Evolutionary conservation across 2,113 vertebrate genomes (phyloP), one percentile per base, ranked within the genome.

Genomic region (Brachyistius frenatus): DNA sequence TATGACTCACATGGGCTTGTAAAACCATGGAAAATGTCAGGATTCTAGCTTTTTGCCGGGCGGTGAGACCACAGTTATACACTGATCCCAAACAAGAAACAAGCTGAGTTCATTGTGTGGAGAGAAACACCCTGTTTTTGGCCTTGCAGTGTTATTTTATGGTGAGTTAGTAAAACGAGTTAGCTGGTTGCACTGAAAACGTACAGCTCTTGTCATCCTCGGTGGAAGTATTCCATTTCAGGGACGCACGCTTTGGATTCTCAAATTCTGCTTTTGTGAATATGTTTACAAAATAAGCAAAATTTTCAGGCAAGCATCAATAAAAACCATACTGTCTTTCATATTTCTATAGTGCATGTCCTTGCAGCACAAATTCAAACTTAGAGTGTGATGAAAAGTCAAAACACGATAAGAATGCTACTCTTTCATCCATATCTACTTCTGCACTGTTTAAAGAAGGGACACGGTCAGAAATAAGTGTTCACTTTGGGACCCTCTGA

Each of bases 101-200:
- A 68, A 81, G 66, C 77, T 10, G 44, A 83, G 79, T 81, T 68
- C 36, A 78, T 73, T 55, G 75, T 90, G 82, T 80, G 83, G 85
- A 37, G 49, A 75, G 84, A 79, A 87, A 87, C 86, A 84, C 80
- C 87, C 76, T 78, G 61, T 73, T 82, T 86, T 55, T 87, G 78
- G 84, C 64, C 70, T 76, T 50, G 76, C 73, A 39, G n/a, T 87
- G 84, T 83, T 89, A 54, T 89, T 88, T 86, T 84, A 86, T 88
- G 87, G 75, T 75, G 61, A 86, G 61, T 76, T 88, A 83, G 89
- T 84, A 71, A 88, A 70, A 79, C 15, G 2, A 72, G 74, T 81
- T 83, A 62, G 85, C 78, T 71, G 60, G 66, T 78, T 85, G 61
- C 2, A 14, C 78, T 78, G 71, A 61, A 44, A 70, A 77, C 58